Evolutionary conservation across 2,888 invertebrate species (phyloP).

Genomic region (Lumbricus terrestris): DNA sequence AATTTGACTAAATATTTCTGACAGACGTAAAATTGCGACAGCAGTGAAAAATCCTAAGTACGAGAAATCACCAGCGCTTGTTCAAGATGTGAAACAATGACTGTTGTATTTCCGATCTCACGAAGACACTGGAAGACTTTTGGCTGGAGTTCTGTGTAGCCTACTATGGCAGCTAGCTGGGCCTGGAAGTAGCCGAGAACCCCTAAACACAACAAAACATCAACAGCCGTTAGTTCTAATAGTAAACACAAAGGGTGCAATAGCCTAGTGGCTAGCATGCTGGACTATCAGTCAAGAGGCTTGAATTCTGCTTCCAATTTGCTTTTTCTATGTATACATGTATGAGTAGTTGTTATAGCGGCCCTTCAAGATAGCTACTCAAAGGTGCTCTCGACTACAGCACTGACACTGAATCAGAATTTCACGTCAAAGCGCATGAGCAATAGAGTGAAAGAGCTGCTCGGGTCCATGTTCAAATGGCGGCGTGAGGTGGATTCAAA

Average conservation of each 20-base stretch:
- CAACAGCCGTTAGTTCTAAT: not conserved
- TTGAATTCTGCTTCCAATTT: no score
- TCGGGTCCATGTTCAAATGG: no score
- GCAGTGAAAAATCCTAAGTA: not conserved
- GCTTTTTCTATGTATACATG: no score
- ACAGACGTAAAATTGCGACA: not conserved
- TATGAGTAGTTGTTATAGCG: no score
- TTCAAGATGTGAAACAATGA: slow-evolving; percentile 90
- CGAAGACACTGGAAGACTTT: slow-evolving; percentile 91
- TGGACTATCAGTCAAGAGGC: no score
- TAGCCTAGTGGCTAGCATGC: no score
- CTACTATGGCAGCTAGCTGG: slow-evolving; percentile 88
- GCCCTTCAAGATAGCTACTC: no score
- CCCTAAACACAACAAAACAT: slow-evolving; percentile 43
- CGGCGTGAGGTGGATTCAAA: no score
- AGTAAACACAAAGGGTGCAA: not conserved
- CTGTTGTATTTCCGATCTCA: slow-evolving; percentile 90
- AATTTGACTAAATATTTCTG: not conserved
- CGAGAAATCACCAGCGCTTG: slow-evolving; percentile 67
- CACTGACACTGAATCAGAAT: no score
- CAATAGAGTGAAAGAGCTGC: no score
- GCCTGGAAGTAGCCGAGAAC: slow-evolving; percentile 71
- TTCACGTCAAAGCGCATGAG: no score
- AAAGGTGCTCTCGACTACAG: no score
- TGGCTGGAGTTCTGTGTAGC: slow-evolving; percentile 90